A percentile compares a stretch with the other conserved stretches of the same genome.
These are phyloP conservation scores for Channallabes apus DNA, from an alignment of 2,797 vertebrate species.

Conservation along the genomic window DNA sequence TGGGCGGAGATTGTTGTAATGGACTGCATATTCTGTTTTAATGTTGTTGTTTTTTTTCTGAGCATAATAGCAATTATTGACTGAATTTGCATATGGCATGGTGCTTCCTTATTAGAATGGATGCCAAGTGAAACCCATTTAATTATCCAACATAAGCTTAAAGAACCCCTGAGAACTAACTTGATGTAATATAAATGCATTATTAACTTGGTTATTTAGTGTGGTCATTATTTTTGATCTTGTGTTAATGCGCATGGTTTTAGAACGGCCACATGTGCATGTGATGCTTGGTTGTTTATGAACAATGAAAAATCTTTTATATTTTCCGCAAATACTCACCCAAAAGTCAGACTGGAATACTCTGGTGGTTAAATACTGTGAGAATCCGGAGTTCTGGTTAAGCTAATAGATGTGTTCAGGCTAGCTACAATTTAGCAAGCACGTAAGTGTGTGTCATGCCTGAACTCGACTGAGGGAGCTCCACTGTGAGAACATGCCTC, in stretches of 20 bases:
- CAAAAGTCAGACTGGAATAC: background rate
- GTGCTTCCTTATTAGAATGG: background rate
- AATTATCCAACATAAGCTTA: background rate
- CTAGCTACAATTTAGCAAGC: background rate
- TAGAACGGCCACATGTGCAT: background rate
- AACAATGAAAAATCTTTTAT: background rate
- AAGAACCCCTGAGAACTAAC: background rate
- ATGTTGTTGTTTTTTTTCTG: background rate
- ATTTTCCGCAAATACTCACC: background rate
- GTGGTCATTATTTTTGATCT: background rate
- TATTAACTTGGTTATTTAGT: background rate
- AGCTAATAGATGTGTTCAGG: background rate
- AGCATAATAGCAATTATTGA: background rate
- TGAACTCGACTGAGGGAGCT: background rate
- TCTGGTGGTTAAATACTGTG: background rate
- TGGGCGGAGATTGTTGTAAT: background rate
- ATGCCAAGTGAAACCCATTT: background rate
- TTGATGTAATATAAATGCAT: background rate
- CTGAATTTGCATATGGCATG: background rate
- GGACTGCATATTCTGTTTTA: background rate
- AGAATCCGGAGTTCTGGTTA: background rate
- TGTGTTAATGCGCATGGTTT: background rate
- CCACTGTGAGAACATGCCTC: background rate
- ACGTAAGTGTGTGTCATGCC: background rate
- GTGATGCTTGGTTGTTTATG: background rate